Percentiles rank a stretch among this genome's conserved stretches.
Conservation (phyloP, 2,113 vertebrate species). For the Gasterosteus aculeatus region DNA sequence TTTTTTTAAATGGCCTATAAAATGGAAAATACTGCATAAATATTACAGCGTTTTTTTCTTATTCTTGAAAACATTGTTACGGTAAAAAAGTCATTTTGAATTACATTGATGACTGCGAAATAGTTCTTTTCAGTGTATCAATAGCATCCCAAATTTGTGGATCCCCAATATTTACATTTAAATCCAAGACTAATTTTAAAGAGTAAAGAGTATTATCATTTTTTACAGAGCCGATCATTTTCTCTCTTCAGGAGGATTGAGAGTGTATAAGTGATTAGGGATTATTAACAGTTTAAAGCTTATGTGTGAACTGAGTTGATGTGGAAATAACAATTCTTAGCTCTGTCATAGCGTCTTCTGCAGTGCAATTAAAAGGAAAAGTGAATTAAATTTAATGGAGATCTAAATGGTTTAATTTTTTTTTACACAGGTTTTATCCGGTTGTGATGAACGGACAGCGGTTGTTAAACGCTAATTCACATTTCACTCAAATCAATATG, state of each 20-base stretch:
- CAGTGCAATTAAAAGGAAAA: not conserved
- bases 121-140: not conserved
- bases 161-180: not conserved
- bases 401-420: not conserved
- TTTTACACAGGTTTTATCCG: not conserved
- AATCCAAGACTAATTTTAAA: not conserved
- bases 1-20: not conserved
- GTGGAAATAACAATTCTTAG: not conserved
- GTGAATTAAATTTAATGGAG: not conserved
- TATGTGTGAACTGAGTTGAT: not conserved
- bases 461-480: not conserved
- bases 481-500: not conserved
- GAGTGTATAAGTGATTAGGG: not conserved
- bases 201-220: not conserved
- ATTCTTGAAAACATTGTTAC: not conserved
- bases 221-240: too few species aligned
- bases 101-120: not conserved
- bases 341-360: constrained; percentile 1
- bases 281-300: not conserved
- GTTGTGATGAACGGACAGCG: not conserved
- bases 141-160: not conserved
- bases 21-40: not conserved
- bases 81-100: not conserved
- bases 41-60: not conserved
- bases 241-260: not conserved